Percentiles rank a stretch among this genome's conserved stretches.
phyloP scores from a whole-genome alignment of 2,888 invertebrate species.

The Drosophila maculinotata region DNA sequence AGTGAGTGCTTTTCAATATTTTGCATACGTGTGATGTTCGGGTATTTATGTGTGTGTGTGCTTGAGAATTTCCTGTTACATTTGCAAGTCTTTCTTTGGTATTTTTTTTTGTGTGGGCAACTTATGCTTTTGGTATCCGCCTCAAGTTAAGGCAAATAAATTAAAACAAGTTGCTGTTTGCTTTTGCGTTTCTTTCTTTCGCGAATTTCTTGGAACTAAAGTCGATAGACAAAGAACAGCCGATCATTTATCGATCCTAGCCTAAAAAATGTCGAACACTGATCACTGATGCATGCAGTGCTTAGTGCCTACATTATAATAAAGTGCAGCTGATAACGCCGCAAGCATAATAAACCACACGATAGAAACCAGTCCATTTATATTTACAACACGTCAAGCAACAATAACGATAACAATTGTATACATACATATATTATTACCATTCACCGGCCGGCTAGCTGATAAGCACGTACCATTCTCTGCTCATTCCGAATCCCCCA shows the following conservation, averaged over 20 bases:
- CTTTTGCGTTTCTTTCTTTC: slow-evolving; percentile 2
- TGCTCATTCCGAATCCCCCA: neutral
- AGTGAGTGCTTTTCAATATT: slow-evolving; percentile 58
- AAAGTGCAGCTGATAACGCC: slow-evolving; percentile 36
- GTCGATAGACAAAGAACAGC: slow-evolving; percentile 16
- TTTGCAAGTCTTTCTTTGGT: slow-evolving; percentile 32
- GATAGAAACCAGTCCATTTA: slow-evolving; percentile 36
- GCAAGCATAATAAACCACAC: slow-evolving; percentile 33
- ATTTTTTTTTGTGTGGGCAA: slow-evolving; percentile 21
- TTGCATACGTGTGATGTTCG: slow-evolving; percentile 65
- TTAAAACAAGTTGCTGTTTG: slow-evolving; percentile 15
- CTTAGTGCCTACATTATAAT: no score
- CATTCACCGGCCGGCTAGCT: slow-evolving; percentile 72
- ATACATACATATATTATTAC: slow-evolving; percentile 23
- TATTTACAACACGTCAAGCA: slow-evolving; percentile 50
- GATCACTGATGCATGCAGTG: neutral
- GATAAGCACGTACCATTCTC: slow-evolving; percentile 61
- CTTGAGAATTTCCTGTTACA: slow-evolving; percentile 37
- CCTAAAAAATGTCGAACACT: slow-evolving; percentile 18
- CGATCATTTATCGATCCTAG: slow-evolving; percentile 34
- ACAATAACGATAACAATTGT: slow-evolving; percentile 40
- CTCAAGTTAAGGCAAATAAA: slow-evolving; percentile 15
- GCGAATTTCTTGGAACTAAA: slow-evolving; percentile 15
- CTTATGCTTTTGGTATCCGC: slow-evolving; percentile 17
- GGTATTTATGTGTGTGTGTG: neutral